A percentile compares a stretch with the other conserved stretches of the same genome.
These are phyloP conservation scores for Dynastes tityus DNA, from an alignment of 2,888 invertebrate species.

Conservation along the genomic window DNA sequence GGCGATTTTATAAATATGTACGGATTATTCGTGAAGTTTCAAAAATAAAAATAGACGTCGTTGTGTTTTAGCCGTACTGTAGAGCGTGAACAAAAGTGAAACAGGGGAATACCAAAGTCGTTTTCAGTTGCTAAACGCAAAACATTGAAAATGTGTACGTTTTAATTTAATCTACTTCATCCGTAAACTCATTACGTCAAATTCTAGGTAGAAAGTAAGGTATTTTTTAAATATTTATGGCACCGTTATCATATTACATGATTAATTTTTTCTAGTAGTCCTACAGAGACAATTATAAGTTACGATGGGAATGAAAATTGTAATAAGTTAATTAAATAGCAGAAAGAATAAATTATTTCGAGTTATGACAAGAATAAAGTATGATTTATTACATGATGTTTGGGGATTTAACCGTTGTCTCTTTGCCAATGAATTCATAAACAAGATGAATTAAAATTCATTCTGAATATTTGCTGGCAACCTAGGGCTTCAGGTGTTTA, in stretches of 20 bases:
- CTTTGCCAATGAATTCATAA: too few relatives aligned
- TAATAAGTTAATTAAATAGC: too few relatives aligned
- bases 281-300: too few relatives aligned
- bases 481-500: too few relatives aligned
- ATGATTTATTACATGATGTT: too few relatives aligned
- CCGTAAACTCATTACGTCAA: background rate
- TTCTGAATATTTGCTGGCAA: too few relatives aligned
- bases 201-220: background rate
- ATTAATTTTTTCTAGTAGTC: too few relatives aligned
- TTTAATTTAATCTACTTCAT: background rate
- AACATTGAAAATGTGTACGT: background rate
- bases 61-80: background rate
- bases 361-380: too few relatives aligned
- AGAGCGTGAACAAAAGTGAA: background rate
- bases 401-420: background rate
- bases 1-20: slow-evolving; percentile 32
- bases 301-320: too few relatives aligned
- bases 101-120: slow-evolving; percentile 10
- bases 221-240: background rate
- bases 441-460: too few relatives aligned
- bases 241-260: background rate
- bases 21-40: slow-evolving; percentile 22
- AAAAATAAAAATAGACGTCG: slow-evolving; percentile 28
- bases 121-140: background rate
- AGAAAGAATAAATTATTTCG: too few relatives aligned